Evolutionary conservation across 2,113 vertebrate genomes (phyloP), one percentile per base, ranked within the genome.

Genomic region (Bambusicola thoracicus): DNA sequence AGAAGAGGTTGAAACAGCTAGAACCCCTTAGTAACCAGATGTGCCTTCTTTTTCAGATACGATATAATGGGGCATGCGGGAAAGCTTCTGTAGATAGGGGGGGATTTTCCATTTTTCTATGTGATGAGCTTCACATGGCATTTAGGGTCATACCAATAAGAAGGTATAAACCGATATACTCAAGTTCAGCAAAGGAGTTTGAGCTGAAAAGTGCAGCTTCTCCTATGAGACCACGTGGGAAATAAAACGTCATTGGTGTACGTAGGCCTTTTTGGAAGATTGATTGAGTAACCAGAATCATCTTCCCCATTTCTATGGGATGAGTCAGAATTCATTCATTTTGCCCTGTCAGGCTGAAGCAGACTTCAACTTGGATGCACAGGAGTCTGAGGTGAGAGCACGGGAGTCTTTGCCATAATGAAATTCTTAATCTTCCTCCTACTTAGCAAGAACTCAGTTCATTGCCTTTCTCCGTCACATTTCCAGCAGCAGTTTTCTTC

Each of bases 301-400:
- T 53, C 61, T 78, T 63, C 48, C 34, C 51, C 11, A 8, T 58
- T 94, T 84, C 75, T 69, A 25, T 74, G 59, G 88, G 67, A 61
- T 56, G 83, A 89, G 56, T 59, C 63, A 89, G 79, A 84, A 86
- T 88, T 72, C 51, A 74, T 90, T 93, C 41, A 21, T 87, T 93
- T 89, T 69, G 53, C 25, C 27, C 20, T 90, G 70, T 36, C 70
- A 85, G 41, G n/a, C 44, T 87, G 48, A 90, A 95, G 55, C 21
- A 65, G 61, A 53, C 56, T 84, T 88, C 70, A 82, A 0, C 48
- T 81, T 90, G 44, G 56, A 69, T 92, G 40, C 56, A 74, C 22
- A 91, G 61, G 41, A 29, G 32, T 76, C 44, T 69, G n/a, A 78
- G 34, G 58, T 90, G 85, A 58, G 21, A 86, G 20, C 69, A 38